Base-by-base conservation (phyloP, 2,113 vertebrate species). In the Amphilophus citrinellus region DNA sequence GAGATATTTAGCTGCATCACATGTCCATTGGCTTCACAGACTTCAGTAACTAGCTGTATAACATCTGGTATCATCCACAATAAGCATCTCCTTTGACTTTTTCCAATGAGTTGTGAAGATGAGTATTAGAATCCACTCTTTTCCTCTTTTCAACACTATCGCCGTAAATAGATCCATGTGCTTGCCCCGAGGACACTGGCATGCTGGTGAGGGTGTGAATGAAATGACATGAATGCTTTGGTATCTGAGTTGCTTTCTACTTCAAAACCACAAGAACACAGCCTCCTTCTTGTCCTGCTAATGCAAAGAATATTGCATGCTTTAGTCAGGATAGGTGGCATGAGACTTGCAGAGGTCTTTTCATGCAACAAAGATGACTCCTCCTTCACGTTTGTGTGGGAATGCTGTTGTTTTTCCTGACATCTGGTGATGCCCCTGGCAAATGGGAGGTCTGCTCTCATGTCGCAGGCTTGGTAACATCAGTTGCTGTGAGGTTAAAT, bases 391-490 rank as follows among this genome's bases (percentile, higher is more conserved):
- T 88, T 89, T 91, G 89, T 77, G 79, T 68, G 76, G 60, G 79
- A 86, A 50, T 87, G 65, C 81, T 91, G 79, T 88, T 89, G 83
- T 91, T 86, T 81, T 44, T 83, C 14, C 24, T 53, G 80, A 93
- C 90, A 94, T 95, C 91, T 93, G 93, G 65, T 71, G 39, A 35
- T 89, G 89, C 88, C 92, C 77, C 44, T 42, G 86, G 91, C 88
- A 77, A 62, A 47, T 73, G 32, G 65, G 78, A 77, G 62, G 76
- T 77, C 66, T 76, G 10, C 32, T 85, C 88, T 83, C 82, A 77
- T 78, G 82, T 88, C 39, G 35, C 18, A n/a, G 50, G 56, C 79
- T 87, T 20, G 44, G 62, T 77, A 60, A 62, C 42, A 83, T 84
- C 71, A 75, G 14, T 13, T 44, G 20, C 22, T 80, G 47, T 27